Evolutionary conservation across 2,797 vertebrate species (phyloP).

Genomic region (Hoplostethus mediterraneus): DNA sequence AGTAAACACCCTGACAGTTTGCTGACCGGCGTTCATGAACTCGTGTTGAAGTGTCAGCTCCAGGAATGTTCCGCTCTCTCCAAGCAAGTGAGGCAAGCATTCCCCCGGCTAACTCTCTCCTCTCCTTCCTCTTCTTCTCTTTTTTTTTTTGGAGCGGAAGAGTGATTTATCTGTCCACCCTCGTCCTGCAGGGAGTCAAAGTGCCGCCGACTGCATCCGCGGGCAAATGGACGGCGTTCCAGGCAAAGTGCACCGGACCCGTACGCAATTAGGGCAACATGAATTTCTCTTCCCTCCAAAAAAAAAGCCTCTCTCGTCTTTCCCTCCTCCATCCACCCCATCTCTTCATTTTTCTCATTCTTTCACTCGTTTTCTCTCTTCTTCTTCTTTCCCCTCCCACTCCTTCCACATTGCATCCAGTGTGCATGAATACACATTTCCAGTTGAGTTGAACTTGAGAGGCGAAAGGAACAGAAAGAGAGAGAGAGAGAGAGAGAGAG

Average conservation of each 20-base stretch:
- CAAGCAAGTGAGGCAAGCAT: constrained; percentile 1
- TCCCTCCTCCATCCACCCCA: background rate
- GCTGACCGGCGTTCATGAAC: constrained; percentile 44
- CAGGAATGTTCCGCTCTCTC: constrained; percentile 25
- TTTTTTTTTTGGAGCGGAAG: constrained; percentile 6
- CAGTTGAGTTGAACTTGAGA: background rate
- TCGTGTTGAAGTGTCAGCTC: constrained; percentile 49
- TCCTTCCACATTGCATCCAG: background rate
- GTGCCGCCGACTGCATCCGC: constrained; percentile 13
- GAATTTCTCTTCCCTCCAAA: background rate
- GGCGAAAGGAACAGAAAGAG: background rate
- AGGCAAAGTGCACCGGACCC: background rate
- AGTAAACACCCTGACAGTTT: constrained; percentile 48
- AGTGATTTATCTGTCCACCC: constrained; percentile 2
- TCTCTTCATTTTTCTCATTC: no score
- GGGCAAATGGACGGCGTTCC: constrained; percentile 1
- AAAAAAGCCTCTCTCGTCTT: background rate
- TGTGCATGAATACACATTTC: background rate
- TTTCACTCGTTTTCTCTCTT: no score
- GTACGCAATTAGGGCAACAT: background rate
- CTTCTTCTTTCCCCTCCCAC: no score
- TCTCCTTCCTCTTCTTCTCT: background rate
- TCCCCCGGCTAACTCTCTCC: constrained; percentile 3
- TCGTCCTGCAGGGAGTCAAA: constrained; percentile 7
- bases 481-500: background rate